Percentiles rank a stretch among this genome's conserved stretches.
Evolutionary conservation across 2,888 invertebrate species (phyloP).

Genomic region (Theretra japonica): DNA sequence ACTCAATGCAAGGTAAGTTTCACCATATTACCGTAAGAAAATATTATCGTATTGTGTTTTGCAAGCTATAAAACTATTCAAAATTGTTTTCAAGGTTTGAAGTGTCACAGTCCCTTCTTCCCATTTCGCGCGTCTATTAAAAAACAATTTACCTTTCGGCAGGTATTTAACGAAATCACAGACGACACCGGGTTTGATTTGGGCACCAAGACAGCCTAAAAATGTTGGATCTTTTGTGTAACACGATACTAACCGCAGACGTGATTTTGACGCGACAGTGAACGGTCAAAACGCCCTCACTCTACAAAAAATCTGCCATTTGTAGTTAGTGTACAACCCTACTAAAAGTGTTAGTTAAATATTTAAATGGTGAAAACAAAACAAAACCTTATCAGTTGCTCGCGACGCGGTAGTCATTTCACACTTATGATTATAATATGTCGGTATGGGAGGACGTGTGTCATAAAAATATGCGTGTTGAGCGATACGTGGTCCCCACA

Average conservation of each 20-base stretch:
- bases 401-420: slow-evolving; percentile 75
- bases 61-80: too few species aligned
- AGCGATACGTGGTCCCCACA: slow-evolving; percentile 66
- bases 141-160: slow-evolving; percentile 62
- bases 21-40: too few species aligned
- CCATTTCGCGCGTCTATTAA: slow-evolving; percentile 12
- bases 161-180: slow-evolving; percentile 75
- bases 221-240: slow-evolving; percentile 76
- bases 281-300: slow-evolving; percentile 60
- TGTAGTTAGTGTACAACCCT: slow-evolving; percentile 40
- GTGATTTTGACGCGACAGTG: slow-evolving; percentile 56
- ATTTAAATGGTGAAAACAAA: slow-evolving; percentile 25
- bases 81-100: slow-evolving; percentile 50
- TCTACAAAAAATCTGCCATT: slow-evolving; percentile 56
- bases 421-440: slow-evolving; percentile 65
- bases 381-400: slow-evolving; percentile 60
- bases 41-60: background rate
- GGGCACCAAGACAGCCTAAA: slow-evolving; percentile 73
- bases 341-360: slow-evolving; percentile 39
- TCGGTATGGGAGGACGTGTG: slow-evolving; percentile 72
- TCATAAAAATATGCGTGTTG: slow-evolving; percentile 80
- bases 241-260: slow-evolving; percentile 70
- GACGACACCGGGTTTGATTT: slow-evolving; percentile 76
- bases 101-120: slow-evolving; percentile 38
- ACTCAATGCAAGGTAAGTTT: too few species aligned